These are phyloP conservation scores for Phasia obesa DNA, from an alignment of 2,888 invertebrate genomes.

Conservation along the genomic window DNA sequence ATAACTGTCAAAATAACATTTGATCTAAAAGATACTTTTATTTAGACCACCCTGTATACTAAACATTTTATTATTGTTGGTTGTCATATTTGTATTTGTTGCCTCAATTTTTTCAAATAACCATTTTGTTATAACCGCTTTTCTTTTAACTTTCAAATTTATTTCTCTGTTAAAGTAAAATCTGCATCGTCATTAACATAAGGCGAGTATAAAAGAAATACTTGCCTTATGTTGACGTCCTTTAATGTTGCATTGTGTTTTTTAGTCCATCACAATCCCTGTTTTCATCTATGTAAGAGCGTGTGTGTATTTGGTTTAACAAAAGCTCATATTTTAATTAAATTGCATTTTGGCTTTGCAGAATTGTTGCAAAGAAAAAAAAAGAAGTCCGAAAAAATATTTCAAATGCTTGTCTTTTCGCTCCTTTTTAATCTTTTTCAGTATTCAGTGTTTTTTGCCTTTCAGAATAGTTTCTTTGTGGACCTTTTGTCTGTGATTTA, in stretches of 20 bases:
- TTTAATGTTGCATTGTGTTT: constrained; percentile 56
- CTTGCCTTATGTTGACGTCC: constrained; percentile 51
- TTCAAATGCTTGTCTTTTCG: constrained; percentile 16
- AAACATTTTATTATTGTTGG: constrained; percentile 44
- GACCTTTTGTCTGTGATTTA: constrained; percentile 32
- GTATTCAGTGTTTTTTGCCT: constrained; percentile 12
- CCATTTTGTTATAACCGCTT: constrained; percentile 2
- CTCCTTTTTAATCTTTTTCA: not conserved
- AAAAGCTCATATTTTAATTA: constrained; percentile 59
- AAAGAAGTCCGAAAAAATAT: constrained; percentile 12
- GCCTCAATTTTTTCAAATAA: constrained; percentile 14
- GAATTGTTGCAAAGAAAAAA: constrained; percentile 35
- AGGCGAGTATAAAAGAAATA: too few species aligned
- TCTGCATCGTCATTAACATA: constrained; percentile 27
- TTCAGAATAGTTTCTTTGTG: constrained; percentile 37
- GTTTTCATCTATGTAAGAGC: not conserved
- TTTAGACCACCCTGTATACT: too few species aligned
- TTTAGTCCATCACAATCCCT: constrained; percentile 33
- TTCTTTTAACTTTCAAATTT: constrained; percentile 21
- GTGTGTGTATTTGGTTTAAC: constrained; percentile 31
- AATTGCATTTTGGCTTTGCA: constrained; percentile 65
- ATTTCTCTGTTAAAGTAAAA: constrained; percentile 12
- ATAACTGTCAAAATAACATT: too few species aligned
- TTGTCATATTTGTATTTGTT: constrained; percentile 49
- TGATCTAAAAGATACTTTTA: too few species aligned